Base-by-base conservation (phyloP, 2,888 invertebrate genomes). In the Odontomyia ornata region DNA sequence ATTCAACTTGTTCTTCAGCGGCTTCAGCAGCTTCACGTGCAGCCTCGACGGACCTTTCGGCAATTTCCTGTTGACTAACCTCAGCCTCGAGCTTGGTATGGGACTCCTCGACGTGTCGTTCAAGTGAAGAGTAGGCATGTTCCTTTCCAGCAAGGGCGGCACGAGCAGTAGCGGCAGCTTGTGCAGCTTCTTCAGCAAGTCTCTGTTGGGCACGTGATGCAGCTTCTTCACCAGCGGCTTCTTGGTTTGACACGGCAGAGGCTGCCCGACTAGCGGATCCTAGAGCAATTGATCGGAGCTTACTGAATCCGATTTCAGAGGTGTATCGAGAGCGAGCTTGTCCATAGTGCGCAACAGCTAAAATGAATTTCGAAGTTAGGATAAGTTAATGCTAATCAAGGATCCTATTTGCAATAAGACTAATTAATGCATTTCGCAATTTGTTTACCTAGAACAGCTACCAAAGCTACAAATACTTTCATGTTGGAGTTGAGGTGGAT, bases 181-280 rank as follows among this genome's bases (percentile, higher is more conserved):
- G 91, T 0, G 91, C 91, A 0, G 94, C 94, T 0, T 93, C 91
- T 83, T 94, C 93, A 0, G 94, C 94, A 57, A 94, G 83, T 0
- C 92, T 93, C 80, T 93, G 94, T 86, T 94, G 93, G 0, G 94
- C 94, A 9, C 93, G 83, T 82, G 92, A 94, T 0, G 94, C 93
- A 0, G 94, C 94, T 84, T 94, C 94, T 77, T 92, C 91, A 0
- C 92, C 94, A 0, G 94, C 94, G 0, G 92, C 91, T 71, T 92
- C 91, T 82, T 94, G 94, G 82, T 92, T 93, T 52, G 89, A 88
- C 7, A 91, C 89, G n/a, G 93, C 93, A 69, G 91, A 92, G 81
- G 92, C 91, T 0, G 94, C 94, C 84, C 93, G 92, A 83, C 93
- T 92, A 0, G 93, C 93, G 0, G 93, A 93, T 0, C 92, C 92